phyloP scores from a whole-genome alignment of 2,888 invertebrate species.

The Ctena decussata region DNA sequence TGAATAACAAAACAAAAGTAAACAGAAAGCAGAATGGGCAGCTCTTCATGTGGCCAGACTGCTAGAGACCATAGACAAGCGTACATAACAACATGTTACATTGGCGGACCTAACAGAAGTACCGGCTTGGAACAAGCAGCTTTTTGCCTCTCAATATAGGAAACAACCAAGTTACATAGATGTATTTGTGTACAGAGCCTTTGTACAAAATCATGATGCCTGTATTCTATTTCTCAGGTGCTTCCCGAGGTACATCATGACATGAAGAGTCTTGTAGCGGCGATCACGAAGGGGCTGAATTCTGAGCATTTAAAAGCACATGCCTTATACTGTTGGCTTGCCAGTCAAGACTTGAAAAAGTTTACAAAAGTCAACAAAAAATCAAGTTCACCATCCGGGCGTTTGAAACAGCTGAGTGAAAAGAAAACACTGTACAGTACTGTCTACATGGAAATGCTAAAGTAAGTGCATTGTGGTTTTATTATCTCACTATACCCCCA shows the following conservation, averaged over 20 bases:
- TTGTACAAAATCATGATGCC: too few species aligned
- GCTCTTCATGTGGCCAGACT: too few species aligned
- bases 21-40: too few species aligned
- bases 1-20: too few species aligned
- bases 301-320: slow-evolving; percentile 75
- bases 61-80: too few species aligned
- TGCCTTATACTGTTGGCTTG: slow-evolving; percentile 79
- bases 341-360: slow-evolving; percentile 69
- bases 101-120: too few species aligned
- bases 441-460: slow-evolving; percentile 76
- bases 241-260: slow-evolving; percentile 73
- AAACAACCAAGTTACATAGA: too few species aligned
- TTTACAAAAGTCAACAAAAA: slow-evolving; percentile 67
- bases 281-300: slow-evolving; percentile 72
- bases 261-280: slow-evolving; percentile 75
- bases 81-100: too few species aligned
- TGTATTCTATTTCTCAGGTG: slow-evolving; percentile 69
- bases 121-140: too few species aligned
- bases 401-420: slow-evolving; percentile 71
- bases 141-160: too few species aligned
- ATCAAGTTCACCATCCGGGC: slow-evolving; percentile 67
- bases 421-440: slow-evolving; percentile 69
- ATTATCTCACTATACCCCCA: too few species aligned
- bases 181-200: too few species aligned
- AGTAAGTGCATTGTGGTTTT: slow-evolving; percentile 66